Evolutionary conservation across 64 coral and sea anemone genomes (phyloP).

Genomic region (Acropora yongei): DNA sequence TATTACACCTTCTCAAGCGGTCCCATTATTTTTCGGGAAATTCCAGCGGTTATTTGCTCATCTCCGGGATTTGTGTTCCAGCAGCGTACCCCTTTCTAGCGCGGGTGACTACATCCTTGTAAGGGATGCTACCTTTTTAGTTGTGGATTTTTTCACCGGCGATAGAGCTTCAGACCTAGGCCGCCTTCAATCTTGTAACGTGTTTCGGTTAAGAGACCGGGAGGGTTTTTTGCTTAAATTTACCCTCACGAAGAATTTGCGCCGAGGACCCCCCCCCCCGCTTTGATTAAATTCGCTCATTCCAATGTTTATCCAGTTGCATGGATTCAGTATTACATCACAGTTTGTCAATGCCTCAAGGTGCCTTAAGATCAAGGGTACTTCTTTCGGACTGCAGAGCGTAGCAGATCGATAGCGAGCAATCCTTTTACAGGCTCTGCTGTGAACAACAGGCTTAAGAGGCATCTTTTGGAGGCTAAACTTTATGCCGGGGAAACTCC

Average conservation of each 20-base stretch:
- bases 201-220: slow-evolving; percentile 31
- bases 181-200: slow-evolving; percentile 30
- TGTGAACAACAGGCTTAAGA: slow-evolving; percentile 8
- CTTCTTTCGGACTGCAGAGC: slow-evolving; percentile 15
- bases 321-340: slow-evolving; percentile 29
- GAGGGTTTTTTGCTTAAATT: slow-evolving; percentile 27
- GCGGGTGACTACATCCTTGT: slow-evolving; percentile 6
- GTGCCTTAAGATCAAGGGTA: neutral
- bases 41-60: neutral
- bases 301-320: slow-evolving; percentile 19
- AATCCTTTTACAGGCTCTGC: slow-evolving; percentile 20
- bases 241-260: slow-evolving; percentile 1
- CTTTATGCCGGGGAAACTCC: neutral
- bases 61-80: neutral
- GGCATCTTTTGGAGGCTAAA: neutral
- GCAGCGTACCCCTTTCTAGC: neutral
- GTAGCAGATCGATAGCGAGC: neutral
- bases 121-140: slow-evolving; percentile 11
- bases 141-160: slow-evolving; percentile 54
- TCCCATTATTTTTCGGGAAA: slow-evolving; percentile 29
- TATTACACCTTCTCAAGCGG: slow-evolving; percentile 38
- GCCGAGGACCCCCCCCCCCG: neutral
- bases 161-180: slow-evolving; percentile 40
- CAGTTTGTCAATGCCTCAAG: neutral
- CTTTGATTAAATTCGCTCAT: neutral